Base-by-base conservation (phyloP, 2,797 vertebrate species). In the Aldrovandia affinis region DNA sequence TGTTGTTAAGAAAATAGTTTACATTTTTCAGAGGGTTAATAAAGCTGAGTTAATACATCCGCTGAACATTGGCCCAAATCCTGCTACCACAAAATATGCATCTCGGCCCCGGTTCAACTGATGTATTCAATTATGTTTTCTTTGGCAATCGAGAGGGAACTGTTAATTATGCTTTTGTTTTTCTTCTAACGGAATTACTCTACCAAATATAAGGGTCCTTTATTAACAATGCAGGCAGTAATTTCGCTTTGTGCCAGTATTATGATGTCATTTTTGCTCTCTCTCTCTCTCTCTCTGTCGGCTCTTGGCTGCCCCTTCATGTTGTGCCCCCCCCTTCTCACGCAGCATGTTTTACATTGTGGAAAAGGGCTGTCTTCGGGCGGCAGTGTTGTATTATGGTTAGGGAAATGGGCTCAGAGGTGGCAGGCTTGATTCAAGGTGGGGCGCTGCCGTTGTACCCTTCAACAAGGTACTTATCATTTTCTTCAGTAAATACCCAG, bases 81-180 rank as follows among this genome's bases (percentile, higher is more conserved):
- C 87, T 10, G 88, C 86, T 84, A 88, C 81, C 87, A 87, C 87
- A 82, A 89, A 91, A 89, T 83, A 90, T 89, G 90, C 87, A 86
- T 89, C 92, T 91, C 84, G 47, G 88, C 90, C 90, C 86, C 88
- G 25, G 88, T 88, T 91, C 89, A 87, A 85, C 88, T 89, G 89
- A 88, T 86, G 88, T 88, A 89, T 91, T 90, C 88, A 88, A 85
- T 91, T 86, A 88, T 85, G 65, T 89, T 87, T 93, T 89, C 83
- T 84, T 92, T 95, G 93, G 88, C 89, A 90, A 88, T 83, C 87
- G 83, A 84, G 87, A 92, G 84, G 59, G 86, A 92, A 90, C 86
- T 91, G 88, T 92, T 95, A 91, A 93, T 95, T 90, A 91, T 89
- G 90, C 89, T 92, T 94, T 93, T 94, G 88, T 95, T 95, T 88